Evolutionary conservation across 2,888 invertebrate genomes (phyloP).

Genomic region (Microctonus aethiopoides): DNA sequence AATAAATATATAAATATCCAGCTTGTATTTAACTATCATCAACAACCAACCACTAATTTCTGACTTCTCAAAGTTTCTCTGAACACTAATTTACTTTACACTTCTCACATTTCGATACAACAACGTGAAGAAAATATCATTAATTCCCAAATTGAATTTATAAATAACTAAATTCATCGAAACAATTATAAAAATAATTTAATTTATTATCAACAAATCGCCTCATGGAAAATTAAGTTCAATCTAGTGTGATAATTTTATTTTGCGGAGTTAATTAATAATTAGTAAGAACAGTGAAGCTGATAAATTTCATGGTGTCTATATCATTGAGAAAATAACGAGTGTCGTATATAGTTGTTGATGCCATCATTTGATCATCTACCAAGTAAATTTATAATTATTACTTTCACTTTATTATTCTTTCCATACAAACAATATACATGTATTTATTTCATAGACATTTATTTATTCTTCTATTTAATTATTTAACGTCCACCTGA

Average conservation of each 20-base stretch:
- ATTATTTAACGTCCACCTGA: background rate
- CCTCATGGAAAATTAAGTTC: background rate
- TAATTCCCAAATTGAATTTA: background rate
- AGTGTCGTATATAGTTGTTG: background rate
- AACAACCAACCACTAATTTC: background rate
- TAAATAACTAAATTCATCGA: background rate
- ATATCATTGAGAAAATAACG: background rate
- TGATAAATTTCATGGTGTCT: background rate
- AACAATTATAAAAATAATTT: background rate
- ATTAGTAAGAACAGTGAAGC: background rate
- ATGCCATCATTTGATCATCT: background rate
- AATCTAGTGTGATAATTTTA: background rate
- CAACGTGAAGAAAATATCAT: background rate
- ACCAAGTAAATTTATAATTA: background rate
- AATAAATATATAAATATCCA: background rate
- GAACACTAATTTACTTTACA: background rate
- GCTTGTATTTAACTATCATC: background rate
- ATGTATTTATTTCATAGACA: background rate
- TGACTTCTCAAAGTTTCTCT: background rate
- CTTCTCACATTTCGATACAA: background rate
- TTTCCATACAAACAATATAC: background rate
- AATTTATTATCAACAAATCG: background rate
- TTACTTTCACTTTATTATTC: background rate
- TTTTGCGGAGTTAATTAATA: background rate
- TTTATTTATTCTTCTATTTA: background rate